These are phyloP conservation scores for Intellagama lesueurii DNA, from an alignment of 2,797 vertebrate species.

Conservation along the genomic window DNA sequence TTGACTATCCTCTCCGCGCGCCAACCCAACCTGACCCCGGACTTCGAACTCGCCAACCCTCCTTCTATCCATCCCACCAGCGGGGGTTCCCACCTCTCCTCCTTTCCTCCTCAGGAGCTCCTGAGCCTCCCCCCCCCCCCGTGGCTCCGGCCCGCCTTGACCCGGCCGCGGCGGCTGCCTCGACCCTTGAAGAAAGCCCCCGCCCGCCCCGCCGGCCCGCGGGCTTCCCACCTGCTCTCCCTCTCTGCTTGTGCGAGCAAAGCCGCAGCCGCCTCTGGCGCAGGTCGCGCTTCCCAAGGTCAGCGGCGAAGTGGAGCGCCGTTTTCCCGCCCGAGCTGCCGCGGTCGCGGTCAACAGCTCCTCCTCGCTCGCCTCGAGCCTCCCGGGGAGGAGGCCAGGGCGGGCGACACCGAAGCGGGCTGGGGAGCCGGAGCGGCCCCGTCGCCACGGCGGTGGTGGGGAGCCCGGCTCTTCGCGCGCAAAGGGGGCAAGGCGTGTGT, in stretches of 20 bases:
- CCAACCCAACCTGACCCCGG: background rate
- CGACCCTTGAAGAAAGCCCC: background rate
- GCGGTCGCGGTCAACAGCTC: background rate
- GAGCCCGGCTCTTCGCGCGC: background rate
- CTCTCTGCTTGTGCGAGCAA: background rate
- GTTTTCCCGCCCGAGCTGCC: background rate
- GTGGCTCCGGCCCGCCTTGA: background rate
- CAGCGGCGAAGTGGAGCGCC: background rate
- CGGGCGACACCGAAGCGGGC: too few species aligned
- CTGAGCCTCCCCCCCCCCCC: too few species aligned
- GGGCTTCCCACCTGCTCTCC: too few species aligned
- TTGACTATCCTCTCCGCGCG: background rate
- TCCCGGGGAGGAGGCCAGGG: background rate
- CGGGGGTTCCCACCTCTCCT: too few species aligned
- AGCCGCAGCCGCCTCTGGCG: background rate
- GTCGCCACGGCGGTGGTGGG: background rate
- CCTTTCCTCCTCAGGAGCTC: too few species aligned
- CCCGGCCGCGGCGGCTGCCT: background rate
- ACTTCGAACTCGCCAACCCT: background rate
- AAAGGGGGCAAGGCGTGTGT: too few species aligned
- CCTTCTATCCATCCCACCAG: background rate
- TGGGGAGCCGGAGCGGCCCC: too few species aligned
- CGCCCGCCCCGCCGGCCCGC: too few species aligned
- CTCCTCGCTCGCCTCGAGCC: background rate
- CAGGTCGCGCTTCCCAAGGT: constrained; percentile 35